Percentiles rank a stretch among this genome's conserved stretches.
These are phyloP conservation scores for Australoheros scitulus DNA, from an alignment of 2,113 vertebrate genomes.

Conservation along the genomic window DNA sequence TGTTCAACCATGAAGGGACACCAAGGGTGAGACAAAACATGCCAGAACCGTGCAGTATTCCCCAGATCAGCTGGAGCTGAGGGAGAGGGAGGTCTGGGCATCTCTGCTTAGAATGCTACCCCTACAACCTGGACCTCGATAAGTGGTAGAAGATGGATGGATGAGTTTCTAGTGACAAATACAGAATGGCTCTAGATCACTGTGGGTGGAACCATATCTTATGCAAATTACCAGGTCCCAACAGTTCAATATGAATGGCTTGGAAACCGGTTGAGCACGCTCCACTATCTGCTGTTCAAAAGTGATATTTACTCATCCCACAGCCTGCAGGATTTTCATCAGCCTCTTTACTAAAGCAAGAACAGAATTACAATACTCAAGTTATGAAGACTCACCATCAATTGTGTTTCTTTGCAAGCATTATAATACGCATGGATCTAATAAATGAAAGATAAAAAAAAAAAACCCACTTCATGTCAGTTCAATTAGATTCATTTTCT, in stretches of 20 bases:
- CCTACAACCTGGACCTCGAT: not conserved
- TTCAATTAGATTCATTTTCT: conserved; percentile 2
- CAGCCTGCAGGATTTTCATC: no score
- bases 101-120: not conserved
- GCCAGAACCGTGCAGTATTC: not conserved
- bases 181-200: not conserved
- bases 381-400: not conserved
- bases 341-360: not conserved
- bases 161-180: not conserved
- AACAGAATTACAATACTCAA: not conserved
- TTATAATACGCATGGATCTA: not conserved
- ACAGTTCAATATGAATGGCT: not conserved
- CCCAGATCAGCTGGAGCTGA: not conserved
- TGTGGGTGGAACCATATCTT: not conserved
- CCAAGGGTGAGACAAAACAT: not conserved
- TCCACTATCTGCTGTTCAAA: not conserved
- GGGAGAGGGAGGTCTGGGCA: not conserved
- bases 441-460: not conserved
- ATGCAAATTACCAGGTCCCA: not conserved
- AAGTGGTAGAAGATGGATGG: not conserved
- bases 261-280: not conserved
- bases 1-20: not conserved
- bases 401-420: not conserved
- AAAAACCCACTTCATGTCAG: not conserved
- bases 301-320: not conserved